Evolutionary conservation across 2,797 vertebrate genomes (phyloP), one percentile per base, ranked within the genome.

Genomic region (Acanthis flammea): DNA sequence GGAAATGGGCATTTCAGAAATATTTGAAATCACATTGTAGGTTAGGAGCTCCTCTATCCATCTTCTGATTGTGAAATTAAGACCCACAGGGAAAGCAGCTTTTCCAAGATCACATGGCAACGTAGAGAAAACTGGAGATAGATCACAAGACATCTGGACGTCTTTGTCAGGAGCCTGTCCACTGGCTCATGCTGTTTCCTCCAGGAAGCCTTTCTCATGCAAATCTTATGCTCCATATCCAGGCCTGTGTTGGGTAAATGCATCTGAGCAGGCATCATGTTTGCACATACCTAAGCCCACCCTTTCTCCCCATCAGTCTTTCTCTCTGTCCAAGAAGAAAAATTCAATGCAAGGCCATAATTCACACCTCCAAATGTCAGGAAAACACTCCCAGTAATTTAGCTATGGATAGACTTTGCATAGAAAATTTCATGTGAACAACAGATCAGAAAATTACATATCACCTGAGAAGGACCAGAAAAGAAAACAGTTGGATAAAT

Each of bases 101-200:
- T 94, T 94, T 72, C n/a, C 57, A 86, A 86, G 78, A 67, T 88
- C 79, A 65, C 35, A 75, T 44, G 65, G 50, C 16, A 94, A 78
- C 3, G 4, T 77, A 86, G 57, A 57, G 53, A 89, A 89, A 89
- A 70, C 37, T 87, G 81, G 78, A 57, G 61, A 70, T 8, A 71
- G 53, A 83, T 89, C 72, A 92, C 57, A 92, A 79, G 84, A 79
- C 81, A 79, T 96, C 78, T 94, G 75, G 61, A 72, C 35, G 42
- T 28, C 42, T 91, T 79, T 76, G 37, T 68, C 67, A 81, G 31
- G n/a, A 76, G 42, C 39, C 72, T 58, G 66, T 76, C 66, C 71
- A 63, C 55, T 70, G 47, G n/a, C n/a, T 94, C 30, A 22, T 17
- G 16, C 53, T 80, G 24, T 80, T 91, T 95, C 53, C 61, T 92